Conservation (phyloP, 1,140 invertebrate species). For the Diploscapter pachys region DNA sequence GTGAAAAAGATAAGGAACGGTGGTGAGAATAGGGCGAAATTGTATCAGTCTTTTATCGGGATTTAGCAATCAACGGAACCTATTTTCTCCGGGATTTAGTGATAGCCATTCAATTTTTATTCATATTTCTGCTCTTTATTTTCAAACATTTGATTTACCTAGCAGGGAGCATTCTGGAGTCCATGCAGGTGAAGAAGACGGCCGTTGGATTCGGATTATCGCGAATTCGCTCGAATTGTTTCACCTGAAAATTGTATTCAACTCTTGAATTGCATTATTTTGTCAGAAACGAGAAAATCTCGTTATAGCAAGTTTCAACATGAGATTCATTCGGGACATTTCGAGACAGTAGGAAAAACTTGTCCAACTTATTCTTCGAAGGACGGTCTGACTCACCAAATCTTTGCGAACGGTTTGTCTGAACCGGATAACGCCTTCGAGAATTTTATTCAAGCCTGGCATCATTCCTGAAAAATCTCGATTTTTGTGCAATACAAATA, state of each 20-base stretch:
- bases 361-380: not conserved
- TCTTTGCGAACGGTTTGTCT: constrained; percentile 51
- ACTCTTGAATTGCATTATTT: not conserved
- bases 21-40: too few species aligned
- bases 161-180: constrained; percentile 60
- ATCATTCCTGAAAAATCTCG: constrained; percentile 11
- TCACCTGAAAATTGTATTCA: constrained; percentile 32
- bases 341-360: too few species aligned
- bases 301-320: too few species aligned
- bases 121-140: too few species aligned
- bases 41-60: too few species aligned
- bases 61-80: too few species aligned
- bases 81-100: too few species aligned
- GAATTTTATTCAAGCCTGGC: constrained; percentile 48
- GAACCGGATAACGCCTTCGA: constrained; percentile 51
- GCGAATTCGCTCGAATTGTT: constrained; percentile 53
- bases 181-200: constrained; percentile 94
- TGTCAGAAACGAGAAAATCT: too few species aligned
- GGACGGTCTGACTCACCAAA: constrained; percentile 29
- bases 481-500: too few species aligned
- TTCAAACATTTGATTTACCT: constrained; percentile 32
- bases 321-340: too few species aligned
- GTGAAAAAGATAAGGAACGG: too few species aligned
- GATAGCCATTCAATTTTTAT: too few species aligned
- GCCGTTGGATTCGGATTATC: constrained; percentile 77